Conservation (phyloP, 2,113 vertebrate genomes). For the Mormyrus lacerda region DNA sequence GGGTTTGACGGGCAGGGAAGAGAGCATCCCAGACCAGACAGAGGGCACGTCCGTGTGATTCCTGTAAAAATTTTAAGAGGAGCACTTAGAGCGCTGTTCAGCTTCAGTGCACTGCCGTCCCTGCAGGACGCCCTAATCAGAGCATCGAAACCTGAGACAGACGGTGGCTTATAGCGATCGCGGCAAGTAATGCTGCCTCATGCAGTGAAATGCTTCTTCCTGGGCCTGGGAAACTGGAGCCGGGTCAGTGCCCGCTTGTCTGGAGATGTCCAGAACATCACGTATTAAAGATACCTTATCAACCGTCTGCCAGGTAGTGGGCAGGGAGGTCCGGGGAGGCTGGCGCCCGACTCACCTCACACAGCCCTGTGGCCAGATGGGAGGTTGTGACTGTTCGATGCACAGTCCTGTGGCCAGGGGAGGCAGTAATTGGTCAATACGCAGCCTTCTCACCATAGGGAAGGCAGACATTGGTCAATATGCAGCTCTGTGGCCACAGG, state of each 20-base stretch:
- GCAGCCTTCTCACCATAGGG: background rate
- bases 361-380: background rate
- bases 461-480: background rate
- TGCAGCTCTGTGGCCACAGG: background rate
- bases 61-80: background rate
- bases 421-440: background rate
- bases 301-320: background rate
- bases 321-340: background rate
- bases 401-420: background rate
- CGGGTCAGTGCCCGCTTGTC: background rate
- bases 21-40: constrained; percentile 5
- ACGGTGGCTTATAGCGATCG: background rate
- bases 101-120: background rate
- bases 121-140: background rate
- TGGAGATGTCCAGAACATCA: constrained; percentile 4
- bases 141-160: background rate
- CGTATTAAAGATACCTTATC: background rate
- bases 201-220: background rate
- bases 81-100: background rate
- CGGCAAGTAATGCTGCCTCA: background rate
- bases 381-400: background rate
- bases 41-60: background rate
- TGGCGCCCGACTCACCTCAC: background rate
- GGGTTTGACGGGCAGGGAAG: background rate
- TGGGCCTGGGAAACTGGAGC: background rate